These are phyloP conservation scores for Gortyna flavago DNA, from an alignment of 2,888 invertebrate genomes.

Conservation along the genomic window DNA sequence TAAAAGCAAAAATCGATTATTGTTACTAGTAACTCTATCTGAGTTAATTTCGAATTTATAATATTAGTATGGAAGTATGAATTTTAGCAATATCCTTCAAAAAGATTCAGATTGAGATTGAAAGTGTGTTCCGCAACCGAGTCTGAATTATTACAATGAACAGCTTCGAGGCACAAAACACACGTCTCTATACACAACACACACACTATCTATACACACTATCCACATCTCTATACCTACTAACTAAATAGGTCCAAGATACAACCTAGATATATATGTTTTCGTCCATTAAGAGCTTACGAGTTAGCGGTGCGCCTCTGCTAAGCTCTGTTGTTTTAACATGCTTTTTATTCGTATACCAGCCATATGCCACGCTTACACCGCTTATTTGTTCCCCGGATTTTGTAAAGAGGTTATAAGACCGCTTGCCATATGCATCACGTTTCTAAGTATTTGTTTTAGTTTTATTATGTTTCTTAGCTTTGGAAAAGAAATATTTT, in stretches of 20 bases:
- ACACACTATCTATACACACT: too few species aligned
- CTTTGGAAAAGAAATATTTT: neutral
- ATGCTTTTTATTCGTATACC: conserved; percentile 36
- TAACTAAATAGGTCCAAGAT: conserved; percentile 5
- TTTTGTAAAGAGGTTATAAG: conserved; percentile 30
- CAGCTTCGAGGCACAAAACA: neutral
- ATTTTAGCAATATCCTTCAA: too few species aligned
- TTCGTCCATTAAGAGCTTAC: conserved; percentile 51
- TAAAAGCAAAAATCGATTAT: too few species aligned
- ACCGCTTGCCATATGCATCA: conserved; percentile 31
- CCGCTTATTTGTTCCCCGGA: conserved; percentile 39
- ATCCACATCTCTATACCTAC: neutral
- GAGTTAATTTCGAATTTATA: too few species aligned
- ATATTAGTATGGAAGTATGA: too few species aligned
- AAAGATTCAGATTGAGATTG: too few species aligned
- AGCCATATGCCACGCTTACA: conserved; percentile 40
- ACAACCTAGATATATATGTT: conserved; percentile 9
- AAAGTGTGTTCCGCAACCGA: too few species aligned
- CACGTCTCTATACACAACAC: too few species aligned
- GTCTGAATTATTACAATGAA: neutral
- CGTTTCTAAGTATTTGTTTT: conserved; percentile 17
- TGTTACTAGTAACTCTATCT: too few species aligned
- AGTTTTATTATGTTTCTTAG: neutral
- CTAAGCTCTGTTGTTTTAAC: conserved; percentile 35
- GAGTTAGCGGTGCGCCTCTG: conserved; percentile 12